Conservation (phyloP, 2,797 vertebrate species). For the Gallinago solitaria region DNA sequence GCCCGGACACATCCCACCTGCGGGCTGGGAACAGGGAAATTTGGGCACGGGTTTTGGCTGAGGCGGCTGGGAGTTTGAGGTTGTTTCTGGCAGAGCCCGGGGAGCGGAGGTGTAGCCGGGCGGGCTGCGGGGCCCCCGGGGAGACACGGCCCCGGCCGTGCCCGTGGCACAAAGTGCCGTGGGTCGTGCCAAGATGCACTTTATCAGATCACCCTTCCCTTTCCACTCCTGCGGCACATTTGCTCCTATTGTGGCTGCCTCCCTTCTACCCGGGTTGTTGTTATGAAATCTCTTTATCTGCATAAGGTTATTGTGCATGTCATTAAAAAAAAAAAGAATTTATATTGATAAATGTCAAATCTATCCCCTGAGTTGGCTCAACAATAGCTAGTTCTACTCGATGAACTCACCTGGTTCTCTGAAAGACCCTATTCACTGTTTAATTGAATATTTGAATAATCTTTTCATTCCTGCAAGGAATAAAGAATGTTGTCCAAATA, state of each 20-base stretch:
- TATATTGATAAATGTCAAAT: constrained; percentile 73
- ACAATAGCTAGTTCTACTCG: constrained; percentile 80
- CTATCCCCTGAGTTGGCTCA: constrained; percentile 65
- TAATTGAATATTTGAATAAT: constrained; percentile 99
- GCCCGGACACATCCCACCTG: fast-evolving
- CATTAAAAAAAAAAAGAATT: constrained; percentile 67
- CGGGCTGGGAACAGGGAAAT: background rate
- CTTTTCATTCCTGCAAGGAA: constrained; percentile 94
- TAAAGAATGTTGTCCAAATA: constrained; percentile 92
- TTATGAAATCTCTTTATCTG: constrained; percentile 71
- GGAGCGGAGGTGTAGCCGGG: fast-evolving
- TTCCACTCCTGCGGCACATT: constrained; percentile 13
- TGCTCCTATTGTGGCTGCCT: background rate
- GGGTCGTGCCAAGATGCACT: background rate
- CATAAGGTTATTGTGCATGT: constrained; percentile 67
- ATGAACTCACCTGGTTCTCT: constrained; percentile 88
- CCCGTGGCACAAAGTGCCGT: background rate
- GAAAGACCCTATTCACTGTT: constrained; percentile 90
- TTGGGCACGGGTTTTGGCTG: background rate
- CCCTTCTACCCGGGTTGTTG: constrained; percentile 25
- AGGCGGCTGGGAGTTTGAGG: background rate
- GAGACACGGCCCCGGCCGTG: background rate
- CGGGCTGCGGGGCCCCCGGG: background rate
- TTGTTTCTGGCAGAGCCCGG: background rate
- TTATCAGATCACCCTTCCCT: constrained; percentile 35